Percentiles rank a stretch among this genome's conserved stretches.
Conservation (phyloP, 2,797 vertebrate species). For the Sternotherus odoratus region DNA sequence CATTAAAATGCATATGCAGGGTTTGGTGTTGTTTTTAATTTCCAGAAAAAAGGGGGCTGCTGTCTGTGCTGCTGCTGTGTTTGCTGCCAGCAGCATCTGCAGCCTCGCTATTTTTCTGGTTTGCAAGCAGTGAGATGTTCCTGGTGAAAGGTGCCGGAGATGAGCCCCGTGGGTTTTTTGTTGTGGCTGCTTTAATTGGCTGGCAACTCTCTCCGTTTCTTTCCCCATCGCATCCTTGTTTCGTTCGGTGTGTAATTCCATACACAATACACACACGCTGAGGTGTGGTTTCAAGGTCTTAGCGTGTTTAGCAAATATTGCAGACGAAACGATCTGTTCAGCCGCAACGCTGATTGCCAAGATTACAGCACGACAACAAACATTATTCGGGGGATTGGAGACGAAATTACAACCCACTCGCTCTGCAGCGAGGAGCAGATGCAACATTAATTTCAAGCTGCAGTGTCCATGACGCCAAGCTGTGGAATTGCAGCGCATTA, state of each 20-base stretch:
- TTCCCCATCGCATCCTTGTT: slow-evolving; percentile 48
- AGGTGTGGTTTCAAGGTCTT: slow-evolving; percentile 84
- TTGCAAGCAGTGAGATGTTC: slow-evolving; percentile 39
- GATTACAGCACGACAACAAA: slow-evolving; percentile 80
- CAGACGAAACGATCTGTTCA: slow-evolving; percentile 80
- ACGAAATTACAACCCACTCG: slow-evolving; percentile 77
- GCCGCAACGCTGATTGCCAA: slow-evolving; percentile 82
- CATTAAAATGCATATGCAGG: slow-evolving; percentile 32
- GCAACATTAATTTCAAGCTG: slow-evolving; percentile 73
- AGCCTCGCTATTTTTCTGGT: slow-evolving; percentile 46
- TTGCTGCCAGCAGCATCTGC: not conserved
- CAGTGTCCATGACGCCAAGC: slow-evolving; percentile 57
- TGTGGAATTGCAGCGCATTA: slow-evolving; percentile 33
- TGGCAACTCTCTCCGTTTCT: slow-evolving; percentile 23
- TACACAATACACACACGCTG: slow-evolving; percentile 64
- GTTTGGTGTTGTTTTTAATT: not conserved
- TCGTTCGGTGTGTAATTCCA: slow-evolving; percentile 56
- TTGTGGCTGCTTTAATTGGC: slow-evolving; percentile 65
- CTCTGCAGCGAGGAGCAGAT: slow-evolving; percentile 76
- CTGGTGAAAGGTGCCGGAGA: slow-evolving; percentile 34
- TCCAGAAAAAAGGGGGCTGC: slow-evolving; percentile 24
- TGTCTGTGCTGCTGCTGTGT: not conserved
- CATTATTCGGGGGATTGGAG: slow-evolving; percentile 78
- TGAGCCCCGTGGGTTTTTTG: not conserved
- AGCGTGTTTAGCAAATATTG: slow-evolving; percentile 84